Conservation (phyloP, 2,797 vertebrate species). For the Lophotriccus pileatus region DNA sequence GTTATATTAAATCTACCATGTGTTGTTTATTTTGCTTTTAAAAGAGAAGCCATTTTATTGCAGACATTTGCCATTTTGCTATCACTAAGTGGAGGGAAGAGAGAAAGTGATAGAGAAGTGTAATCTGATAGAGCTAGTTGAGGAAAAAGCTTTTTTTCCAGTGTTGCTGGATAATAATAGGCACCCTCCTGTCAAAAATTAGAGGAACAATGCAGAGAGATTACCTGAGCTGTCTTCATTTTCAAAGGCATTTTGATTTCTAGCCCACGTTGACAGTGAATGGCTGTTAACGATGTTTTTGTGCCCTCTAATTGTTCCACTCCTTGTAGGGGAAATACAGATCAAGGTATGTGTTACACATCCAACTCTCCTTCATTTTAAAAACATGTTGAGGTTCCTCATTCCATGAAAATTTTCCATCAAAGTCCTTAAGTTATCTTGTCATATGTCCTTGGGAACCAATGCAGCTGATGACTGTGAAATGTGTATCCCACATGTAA, state of each 20-base stretch:
- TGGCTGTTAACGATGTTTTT: not conserved
- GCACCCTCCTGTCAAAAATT: not conserved
- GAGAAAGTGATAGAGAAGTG: not conserved
- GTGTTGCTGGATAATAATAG: not conserved
- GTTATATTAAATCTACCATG: conserved; percentile 28
- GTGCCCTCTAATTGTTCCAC: not conserved
- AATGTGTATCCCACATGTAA: not conserved
- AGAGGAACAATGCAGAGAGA: not conserved
- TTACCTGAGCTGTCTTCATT: not conserved
- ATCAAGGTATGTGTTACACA: not conserved
- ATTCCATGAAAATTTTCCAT: not conserved
- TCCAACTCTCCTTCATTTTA: not conserved
- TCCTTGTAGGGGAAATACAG: not conserved
- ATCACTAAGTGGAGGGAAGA: not conserved
- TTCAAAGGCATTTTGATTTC: not conserved
- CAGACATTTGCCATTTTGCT: conserved; percentile 18
- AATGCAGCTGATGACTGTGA: not conserved
- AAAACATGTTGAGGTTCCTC: not conserved
- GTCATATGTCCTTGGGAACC: not conserved
- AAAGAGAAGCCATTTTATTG: conserved; percentile 1
- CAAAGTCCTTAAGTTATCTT: not conserved
- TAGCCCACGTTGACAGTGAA: not conserved
- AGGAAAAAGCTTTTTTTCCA: not conserved
- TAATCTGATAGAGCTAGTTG: not conserved
- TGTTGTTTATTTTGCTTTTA: conserved; percentile 38